These are phyloP conservation scores for Sminthurinus signatus DNA, from an alignment of 1,140 invertebrate species.

Conservation along the genomic window DNA sequence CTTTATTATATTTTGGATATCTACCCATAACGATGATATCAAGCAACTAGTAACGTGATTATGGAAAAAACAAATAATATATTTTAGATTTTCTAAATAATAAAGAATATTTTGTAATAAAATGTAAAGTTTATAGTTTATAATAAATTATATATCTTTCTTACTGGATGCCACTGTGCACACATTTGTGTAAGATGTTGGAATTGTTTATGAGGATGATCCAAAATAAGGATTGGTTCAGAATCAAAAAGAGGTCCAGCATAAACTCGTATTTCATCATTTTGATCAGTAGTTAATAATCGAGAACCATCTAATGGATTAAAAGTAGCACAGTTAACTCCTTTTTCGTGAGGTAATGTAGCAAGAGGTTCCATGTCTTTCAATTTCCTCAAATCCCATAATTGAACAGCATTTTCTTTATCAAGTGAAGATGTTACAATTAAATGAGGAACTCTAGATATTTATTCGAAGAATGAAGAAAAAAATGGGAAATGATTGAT, in stretches of 20 bases:
- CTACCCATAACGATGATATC: conserved; percentile 33
- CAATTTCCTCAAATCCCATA: conserved; percentile 35
- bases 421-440: conserved; percentile 26
- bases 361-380: conserved; percentile 12
- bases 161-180: background rate
- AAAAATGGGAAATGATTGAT: background rate
- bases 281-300: conserved; percentile 34
- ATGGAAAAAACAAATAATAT: conserved; percentile 7
- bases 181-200: conserved; percentile 32
- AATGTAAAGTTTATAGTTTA: background rate
- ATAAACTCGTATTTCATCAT: conserved; percentile 33
- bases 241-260: background rate
- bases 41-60: conserved; percentile 34
- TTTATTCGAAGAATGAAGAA: too few relatives aligned
- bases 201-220: conserved; percentile 37
- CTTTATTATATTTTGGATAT: conserved; percentile 23
- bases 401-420: background rate
- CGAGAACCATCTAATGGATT: conserved; percentile 25
- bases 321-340: conserved; percentile 30
- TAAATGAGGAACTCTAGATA: conserved; percentile 24
- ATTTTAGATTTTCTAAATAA: background rate
- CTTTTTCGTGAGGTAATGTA: conserved; percentile 9
- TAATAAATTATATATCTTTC: background rate
- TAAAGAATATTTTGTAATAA: background rate
- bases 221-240: conserved; percentile 5